These are phyloP conservation scores for Anguilla marmorata DNA, from an alignment of 2,797 vertebrate genomes.

Conservation along the genomic window DNA sequence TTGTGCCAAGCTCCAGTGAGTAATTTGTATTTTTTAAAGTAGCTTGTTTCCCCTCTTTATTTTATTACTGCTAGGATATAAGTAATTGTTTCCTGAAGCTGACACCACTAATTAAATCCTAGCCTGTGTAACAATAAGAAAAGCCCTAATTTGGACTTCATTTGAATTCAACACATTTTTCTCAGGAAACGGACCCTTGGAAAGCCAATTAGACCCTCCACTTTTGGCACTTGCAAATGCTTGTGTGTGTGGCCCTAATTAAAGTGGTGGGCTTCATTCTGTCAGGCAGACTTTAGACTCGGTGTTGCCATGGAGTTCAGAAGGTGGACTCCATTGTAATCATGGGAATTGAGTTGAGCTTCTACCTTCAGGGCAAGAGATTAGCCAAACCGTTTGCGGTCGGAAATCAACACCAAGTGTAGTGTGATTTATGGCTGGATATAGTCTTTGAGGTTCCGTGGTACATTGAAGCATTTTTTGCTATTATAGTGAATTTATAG, in stretches of 20 bases:
- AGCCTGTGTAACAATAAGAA: neutral
- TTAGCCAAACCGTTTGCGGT: neutral
- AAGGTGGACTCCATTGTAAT: neutral
- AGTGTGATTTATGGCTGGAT: neutral
- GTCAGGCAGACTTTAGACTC: neutral
- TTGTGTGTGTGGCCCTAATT: neutral
- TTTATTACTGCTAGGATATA: neutral
- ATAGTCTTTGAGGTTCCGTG: neutral
- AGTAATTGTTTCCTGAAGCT: neutral
- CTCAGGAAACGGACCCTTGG: neutral
- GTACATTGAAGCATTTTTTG: neutral
- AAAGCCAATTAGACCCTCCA: neutral
- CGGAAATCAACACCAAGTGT: neutral
- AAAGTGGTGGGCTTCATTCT: neutral
- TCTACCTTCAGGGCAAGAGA: constrained; percentile 15
- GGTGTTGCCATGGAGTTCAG: constrained; percentile 13
- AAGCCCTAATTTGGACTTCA: neutral
- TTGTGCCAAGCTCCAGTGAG: neutral
- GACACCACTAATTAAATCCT: neutral
- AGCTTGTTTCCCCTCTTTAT: neutral
- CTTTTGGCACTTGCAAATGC: neutral
- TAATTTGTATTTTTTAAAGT: neutral
- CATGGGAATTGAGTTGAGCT: constrained; percentile 13
- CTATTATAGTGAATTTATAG: neutral
- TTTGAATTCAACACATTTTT: neutral